Percentiles rank a stretch among this genome's conserved stretches.
Conservation (phyloP, 2,113 vertebrate species). For the Mohoua ochrocephala region DNA sequence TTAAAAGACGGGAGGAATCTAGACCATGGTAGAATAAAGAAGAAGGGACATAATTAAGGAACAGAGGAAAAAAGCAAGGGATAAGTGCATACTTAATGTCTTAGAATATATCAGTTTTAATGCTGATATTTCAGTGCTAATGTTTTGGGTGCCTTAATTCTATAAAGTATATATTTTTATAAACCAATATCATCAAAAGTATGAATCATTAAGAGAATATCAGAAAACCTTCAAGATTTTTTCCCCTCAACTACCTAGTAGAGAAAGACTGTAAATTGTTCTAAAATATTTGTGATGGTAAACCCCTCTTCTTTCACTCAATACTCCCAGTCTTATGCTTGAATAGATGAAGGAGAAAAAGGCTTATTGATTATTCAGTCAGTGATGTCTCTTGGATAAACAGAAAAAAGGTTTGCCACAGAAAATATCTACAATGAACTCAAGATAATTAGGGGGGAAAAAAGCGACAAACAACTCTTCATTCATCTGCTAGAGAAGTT, state of each 20-base stretch:
- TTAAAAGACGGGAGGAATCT: not conserved
- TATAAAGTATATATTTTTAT: not conserved
- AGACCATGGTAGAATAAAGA: not conserved
- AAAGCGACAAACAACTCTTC: slow-evolving; percentile 19
- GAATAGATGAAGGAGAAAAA: slow-evolving; percentile 51
- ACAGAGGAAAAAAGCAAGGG: not conserved
- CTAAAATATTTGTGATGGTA: slow-evolving; percentile 32
- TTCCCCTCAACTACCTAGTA: not conserved
- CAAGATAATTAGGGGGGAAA: not conserved
- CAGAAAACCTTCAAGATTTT: not conserved
- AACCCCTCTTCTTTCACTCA: slow-evolving; percentile 17
- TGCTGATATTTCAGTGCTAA: not conserved
- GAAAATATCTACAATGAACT: slow-evolving; percentile 52
- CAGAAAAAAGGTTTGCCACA: slow-evolving; percentile 42
- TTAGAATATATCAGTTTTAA: not conserved
- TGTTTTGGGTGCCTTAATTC: not conserved
- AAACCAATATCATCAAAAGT: not conserved
- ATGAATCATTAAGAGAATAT: not conserved
- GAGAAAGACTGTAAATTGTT: not conserved
- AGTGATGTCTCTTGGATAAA: slow-evolving; percentile 52
- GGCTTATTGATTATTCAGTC: slow-evolving; percentile 56
- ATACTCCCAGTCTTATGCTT: slow-evolving; percentile 42
- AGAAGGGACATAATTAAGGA: not conserved
- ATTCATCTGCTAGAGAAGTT: slow-evolving; percentile 25
- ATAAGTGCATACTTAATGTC: not conserved